These are phyloP conservation scores for Chascanopsetta lugubris DNA, from an alignment of 2,113 vertebrate species.

Conservation along the genomic window DNA sequence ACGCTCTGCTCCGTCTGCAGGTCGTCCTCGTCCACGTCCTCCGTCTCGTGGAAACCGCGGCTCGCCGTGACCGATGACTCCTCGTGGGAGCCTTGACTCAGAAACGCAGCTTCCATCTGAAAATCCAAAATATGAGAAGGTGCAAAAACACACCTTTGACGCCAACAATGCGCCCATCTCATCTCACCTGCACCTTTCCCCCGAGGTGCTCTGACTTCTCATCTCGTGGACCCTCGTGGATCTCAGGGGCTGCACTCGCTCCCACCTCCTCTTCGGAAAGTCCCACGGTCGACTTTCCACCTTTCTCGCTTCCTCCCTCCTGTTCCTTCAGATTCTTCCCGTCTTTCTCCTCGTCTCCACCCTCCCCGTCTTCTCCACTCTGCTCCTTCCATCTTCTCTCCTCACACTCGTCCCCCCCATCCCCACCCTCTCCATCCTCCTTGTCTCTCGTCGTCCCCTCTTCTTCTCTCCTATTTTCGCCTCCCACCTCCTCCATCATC, in stretches of 20 bases:
- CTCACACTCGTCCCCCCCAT: background rate
- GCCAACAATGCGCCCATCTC: background rate
- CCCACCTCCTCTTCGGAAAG: background rate
- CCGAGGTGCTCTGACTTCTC: background rate
- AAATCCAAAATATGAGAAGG: background rate
- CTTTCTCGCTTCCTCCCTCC: conserved; percentile 3
- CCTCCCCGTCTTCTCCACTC: background rate
- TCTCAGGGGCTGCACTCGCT: background rate
- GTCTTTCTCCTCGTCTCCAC: background rate
- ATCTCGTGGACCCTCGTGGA: conserved; percentile 1
- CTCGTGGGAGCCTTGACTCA: background rate
- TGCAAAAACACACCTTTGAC: background rate
- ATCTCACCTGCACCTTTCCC: conserved; percentile 35
- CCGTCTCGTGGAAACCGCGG: background rate
- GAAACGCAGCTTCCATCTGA: conserved; percentile 26
- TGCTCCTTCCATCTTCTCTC: background rate
- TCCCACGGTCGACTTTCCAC: background rate
- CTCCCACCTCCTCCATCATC: background rate
- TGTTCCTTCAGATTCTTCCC: conserved; percentile 1
- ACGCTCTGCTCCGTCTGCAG: background rate
- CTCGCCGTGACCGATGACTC: background rate
- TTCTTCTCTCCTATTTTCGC: background rate
- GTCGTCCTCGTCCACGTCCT: conserved; percentile 49
- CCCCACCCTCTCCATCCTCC: no score
- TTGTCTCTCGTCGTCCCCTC: background rate